Percentiles rank a stretch among this genome's conserved stretches.
Conservation (phyloP, 2,113 vertebrate species). For the Pagrus major region DNA sequence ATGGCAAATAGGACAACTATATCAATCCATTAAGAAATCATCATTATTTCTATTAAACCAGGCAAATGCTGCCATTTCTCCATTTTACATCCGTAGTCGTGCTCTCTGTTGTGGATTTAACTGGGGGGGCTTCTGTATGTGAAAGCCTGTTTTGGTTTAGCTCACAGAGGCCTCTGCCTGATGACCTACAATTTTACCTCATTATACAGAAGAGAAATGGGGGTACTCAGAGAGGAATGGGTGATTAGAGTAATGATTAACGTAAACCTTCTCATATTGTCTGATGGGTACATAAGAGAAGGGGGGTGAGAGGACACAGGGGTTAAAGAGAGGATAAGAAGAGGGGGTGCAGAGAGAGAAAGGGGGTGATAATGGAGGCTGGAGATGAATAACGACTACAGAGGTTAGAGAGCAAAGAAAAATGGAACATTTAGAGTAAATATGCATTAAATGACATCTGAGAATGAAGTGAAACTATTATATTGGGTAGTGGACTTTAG, state of each 20-base stretch:
- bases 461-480: neutral
- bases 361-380: constrained; percentile 9
- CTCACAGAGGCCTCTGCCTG: constrained; percentile 37
- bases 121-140: neutral
- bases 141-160: constrained; percentile 16
- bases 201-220: constrained; percentile 41
- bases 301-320: constrained; percentile 2
- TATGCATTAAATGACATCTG: neutral
- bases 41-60: neutral
- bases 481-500: neutral
- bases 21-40: neutral
- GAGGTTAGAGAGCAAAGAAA: constrained; percentile 2
- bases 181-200: constrained; percentile 70
- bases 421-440: neutral
- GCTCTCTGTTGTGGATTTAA: constrained; percentile 22
- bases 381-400: neutral
- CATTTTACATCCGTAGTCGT: neutral
- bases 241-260: constrained; percentile 66
- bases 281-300: constrained; percentile 12
- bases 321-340: constrained; percentile 19
- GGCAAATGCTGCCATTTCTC: neutral
- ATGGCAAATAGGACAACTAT: neutral
- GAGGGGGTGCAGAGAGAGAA: neutral
- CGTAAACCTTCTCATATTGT: constrained; percentile 57
- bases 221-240: constrained; percentile 45